A percentile compares a stretch with the other conserved stretches of the same genome.
These are phyloP conservation scores for Beroe forskalii DNA, from an alignment of 37 sponge, comb jelly and placozoan species.

Conservation along the genomic window DNA sequence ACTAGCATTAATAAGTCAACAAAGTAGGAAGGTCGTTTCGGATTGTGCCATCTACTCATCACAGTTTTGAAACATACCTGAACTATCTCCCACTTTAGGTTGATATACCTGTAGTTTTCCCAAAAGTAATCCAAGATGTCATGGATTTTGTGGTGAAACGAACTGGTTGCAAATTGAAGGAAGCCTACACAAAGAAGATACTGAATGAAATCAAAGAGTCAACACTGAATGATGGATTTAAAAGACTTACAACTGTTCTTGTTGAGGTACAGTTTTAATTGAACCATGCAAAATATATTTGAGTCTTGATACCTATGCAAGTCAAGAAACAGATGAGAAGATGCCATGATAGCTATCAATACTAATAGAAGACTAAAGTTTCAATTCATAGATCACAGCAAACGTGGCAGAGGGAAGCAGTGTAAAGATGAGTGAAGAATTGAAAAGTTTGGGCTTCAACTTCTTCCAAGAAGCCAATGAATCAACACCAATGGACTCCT, in stretches of 20 bases:
- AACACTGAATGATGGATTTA: neutral
- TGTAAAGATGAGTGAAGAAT: constrained; percentile 58
- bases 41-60: too few relatives aligned
- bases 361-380: too few relatives aligned
- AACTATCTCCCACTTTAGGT: too few relatives aligned
- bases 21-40: too few relatives aligned
- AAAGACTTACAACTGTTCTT: neutral
- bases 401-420: constrained; percentile 4
- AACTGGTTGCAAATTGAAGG: constrained; percentile 30
- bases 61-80: too few relatives aligned
- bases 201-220: constrained; percentile 34
- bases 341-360: too few relatives aligned
- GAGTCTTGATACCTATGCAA: too few relatives aligned
- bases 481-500: neutral
- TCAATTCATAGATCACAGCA: neutral
- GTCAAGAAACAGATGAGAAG: too few relatives aligned
- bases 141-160: constrained; percentile 25
- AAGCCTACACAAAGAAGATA: constrained; percentile 58
- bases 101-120: constrained; percentile 9
- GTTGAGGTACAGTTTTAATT: too few relatives aligned
- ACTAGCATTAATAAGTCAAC: too few relatives aligned
- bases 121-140: constrained; percentile 25
- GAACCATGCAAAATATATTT: too few relatives aligned
- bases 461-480: constrained; percentile 8
- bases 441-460: constrained; percentile 12